Evolutionary conservation across 1,140 invertebrate species (phyloP).

Genomic region (Phenacoccus solenopsis): DNA sequence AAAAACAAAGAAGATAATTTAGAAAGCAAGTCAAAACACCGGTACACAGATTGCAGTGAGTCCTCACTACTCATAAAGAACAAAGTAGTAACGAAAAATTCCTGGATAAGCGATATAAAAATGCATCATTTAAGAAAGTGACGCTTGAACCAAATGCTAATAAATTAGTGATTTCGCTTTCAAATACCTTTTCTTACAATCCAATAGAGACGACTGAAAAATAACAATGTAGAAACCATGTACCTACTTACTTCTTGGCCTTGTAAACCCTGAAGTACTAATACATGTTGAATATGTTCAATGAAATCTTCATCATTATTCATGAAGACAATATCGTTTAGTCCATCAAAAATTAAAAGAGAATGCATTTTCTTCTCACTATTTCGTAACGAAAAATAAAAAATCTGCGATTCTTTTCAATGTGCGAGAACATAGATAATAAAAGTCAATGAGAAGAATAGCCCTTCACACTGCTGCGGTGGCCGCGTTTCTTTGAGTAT

Average conservation of each 20-base stretch:
- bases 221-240: constrained; percentile 24
- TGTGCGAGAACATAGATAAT: no score
- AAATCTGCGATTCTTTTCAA: no score
- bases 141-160: no score
- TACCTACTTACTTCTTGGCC: constrained; percentile 27
- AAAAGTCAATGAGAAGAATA: no score
- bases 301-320: constrained; percentile 62
- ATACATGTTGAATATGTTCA: constrained; percentile 49
- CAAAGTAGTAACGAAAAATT: no score
- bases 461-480: no score
- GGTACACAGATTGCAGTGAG: not conserved
- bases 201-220: constrained; percentile 27
- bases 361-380: constrained; percentile 63
- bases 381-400: no score
- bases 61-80: not conserved
- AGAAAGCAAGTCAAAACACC: not conserved
- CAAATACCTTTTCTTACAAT: no score
- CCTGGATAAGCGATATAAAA: no score
- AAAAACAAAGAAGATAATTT: no score
- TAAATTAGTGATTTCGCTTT: no score
- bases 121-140: constrained; percentile 26
- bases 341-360: constrained; percentile 59
- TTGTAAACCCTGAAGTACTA: constrained; percentile 45
- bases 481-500: no score
- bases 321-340: constrained; percentile 66